Evolutionary conservation across 2,797 vertebrate genomes (phyloP).

Genomic region (Pseudochirops cupreus): DNA sequence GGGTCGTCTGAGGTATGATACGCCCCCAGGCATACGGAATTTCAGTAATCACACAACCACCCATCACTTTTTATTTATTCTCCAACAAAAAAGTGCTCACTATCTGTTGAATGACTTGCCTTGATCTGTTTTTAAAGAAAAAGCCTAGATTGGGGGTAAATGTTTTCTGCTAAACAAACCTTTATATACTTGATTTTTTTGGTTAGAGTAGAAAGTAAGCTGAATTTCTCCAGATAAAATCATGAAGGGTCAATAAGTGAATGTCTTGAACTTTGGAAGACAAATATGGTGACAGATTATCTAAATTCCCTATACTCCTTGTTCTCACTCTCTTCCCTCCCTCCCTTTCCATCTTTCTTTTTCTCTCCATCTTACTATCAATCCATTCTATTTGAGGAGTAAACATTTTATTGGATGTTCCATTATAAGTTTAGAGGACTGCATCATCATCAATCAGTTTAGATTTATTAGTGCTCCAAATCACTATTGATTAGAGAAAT

Average conservation of each 20-base stretch:
- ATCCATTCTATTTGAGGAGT: neutral
- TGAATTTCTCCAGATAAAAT: neutral
- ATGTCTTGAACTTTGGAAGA: neutral
- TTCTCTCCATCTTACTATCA: neutral
- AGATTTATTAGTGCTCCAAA: too few relatives aligned
- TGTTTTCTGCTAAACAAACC: neutral
- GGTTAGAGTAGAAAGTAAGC: neutral
- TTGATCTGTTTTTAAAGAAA: neutral
- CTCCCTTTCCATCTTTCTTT: neutral
- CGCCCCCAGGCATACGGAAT: neutral
- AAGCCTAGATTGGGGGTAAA: neutral
- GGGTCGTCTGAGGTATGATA: slow-evolving; percentile 8
- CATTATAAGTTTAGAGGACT: too few relatives aligned
- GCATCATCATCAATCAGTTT: too few relatives aligned
- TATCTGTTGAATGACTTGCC: neutral
- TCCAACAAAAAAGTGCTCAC: neutral
- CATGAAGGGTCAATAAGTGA: neutral
- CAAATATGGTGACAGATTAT: neutral
- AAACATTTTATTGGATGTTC: too few relatives aligned
- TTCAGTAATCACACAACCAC: neutral
- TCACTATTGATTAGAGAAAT: too few relatives aligned
- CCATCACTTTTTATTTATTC: neutral
- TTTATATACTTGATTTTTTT: neutral
- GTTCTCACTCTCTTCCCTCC: neutral
- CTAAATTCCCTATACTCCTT: neutral